A percentile compares a stretch with the other conserved stretches of the same genome.
phyloP scores from a whole-genome alignment of 1,140 invertebrate genomes.

The Palaemon carinicauda region DNA sequence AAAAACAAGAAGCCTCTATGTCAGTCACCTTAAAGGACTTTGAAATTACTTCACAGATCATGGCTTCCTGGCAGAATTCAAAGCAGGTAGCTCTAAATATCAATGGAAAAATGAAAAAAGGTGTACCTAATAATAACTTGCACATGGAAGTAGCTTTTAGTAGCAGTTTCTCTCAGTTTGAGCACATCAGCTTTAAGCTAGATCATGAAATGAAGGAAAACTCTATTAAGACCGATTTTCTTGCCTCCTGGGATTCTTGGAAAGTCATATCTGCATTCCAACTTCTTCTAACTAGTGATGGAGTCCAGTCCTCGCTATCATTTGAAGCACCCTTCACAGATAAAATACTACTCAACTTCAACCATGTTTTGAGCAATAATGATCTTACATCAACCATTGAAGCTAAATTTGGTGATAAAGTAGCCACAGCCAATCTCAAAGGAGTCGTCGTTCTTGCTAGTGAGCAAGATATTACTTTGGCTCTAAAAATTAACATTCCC shows the following conservation, averaged over 20 bases:
- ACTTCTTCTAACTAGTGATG: not conserved
- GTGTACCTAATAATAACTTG: not conserved
- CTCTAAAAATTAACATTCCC: not conserved
- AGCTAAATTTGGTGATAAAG: not conserved
- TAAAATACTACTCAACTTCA: not conserved
- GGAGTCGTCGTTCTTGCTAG: not conserved
- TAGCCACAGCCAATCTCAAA: not conserved
- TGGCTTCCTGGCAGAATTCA: not conserved
- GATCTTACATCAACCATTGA: not conserved
- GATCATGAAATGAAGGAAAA: not conserved
- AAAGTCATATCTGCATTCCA: not conserved
- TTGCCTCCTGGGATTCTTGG: not conserved
- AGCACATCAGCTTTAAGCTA: not conserved
- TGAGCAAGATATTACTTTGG: not conserved
- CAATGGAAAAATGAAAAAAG: not conserved
- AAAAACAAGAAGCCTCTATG: not conserved
- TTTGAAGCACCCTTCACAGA: not conserved
- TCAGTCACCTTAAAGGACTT: not conserved
- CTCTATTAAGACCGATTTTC: not conserved
- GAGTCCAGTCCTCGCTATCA: not conserved
- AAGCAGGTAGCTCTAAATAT: not conserved
- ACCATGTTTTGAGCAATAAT: not conserved
- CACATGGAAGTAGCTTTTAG: not conserved
- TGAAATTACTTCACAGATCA: not conserved
- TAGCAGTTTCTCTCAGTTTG: not conserved